phyloP scores from a whole-genome alignment of 2,888 invertebrate species.

The Odontothrips loti region DNA sequence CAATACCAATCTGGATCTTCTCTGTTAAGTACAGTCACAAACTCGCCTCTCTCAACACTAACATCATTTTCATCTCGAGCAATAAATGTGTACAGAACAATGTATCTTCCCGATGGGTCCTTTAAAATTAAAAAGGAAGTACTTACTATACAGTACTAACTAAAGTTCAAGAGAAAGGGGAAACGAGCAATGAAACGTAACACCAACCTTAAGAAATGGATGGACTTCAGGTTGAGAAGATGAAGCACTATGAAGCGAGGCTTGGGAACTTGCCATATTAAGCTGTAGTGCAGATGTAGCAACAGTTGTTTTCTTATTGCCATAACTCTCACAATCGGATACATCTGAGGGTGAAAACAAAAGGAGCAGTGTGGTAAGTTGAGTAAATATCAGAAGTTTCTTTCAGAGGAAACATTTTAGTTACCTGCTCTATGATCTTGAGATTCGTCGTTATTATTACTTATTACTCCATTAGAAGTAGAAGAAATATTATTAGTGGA shows the following conservation, averaged over 20 bases:
- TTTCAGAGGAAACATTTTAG: constrained; percentile 29
- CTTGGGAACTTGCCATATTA: constrained; percentile 50
- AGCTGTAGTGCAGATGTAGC: constrained; percentile 45
- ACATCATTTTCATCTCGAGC: constrained; percentile 92
- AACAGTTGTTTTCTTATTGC: constrained; percentile 52
- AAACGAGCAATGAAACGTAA: not conserved
- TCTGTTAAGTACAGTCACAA: constrained; percentile 90
- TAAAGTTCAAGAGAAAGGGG: no score
- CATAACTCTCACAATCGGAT: constrained; percentile 59
- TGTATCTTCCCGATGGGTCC: constrained; percentile 84
- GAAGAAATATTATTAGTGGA: not conserved
- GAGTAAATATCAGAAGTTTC: not conserved
- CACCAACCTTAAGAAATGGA: constrained; percentile 51
- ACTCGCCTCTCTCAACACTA: constrained; percentile 87
- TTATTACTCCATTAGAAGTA: not conserved
- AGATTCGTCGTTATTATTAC: not conserved
- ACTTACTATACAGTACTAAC: no score
- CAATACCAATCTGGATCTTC: constrained; percentile 97
- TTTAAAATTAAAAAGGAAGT: constrained; percentile 44
- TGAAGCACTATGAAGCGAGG: constrained; percentile 50
- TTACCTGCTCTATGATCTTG: constrained; percentile 35
- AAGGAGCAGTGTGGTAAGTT: not conserved
- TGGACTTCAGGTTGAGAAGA: constrained; percentile 54
- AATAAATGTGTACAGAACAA: constrained; percentile 88
- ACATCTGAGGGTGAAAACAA: constrained; percentile 48